Conservation (phyloP, 2,113 vertebrate species). For the Tringa solitaria region DNA sequence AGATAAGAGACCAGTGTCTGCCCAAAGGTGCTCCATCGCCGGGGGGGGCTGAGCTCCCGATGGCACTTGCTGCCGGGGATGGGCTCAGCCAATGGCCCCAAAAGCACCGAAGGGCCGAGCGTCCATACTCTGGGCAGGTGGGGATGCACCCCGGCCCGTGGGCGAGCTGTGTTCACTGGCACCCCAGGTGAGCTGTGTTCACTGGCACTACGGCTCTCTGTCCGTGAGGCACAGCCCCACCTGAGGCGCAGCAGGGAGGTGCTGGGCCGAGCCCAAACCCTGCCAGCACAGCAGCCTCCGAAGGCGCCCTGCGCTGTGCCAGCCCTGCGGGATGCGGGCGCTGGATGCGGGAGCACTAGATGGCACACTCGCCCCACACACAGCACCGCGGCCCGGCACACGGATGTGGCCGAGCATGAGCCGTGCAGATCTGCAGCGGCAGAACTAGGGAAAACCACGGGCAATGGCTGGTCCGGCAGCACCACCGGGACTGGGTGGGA, state of each 20-base stretch:
- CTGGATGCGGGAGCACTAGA: not conserved
- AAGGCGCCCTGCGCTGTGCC: not conserved
- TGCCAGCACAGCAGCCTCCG: not conserved
- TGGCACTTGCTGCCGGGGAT: fast-evolving
- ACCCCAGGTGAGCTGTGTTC: fast-evolving
- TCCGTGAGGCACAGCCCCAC: fast-evolving
- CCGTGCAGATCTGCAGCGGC: not conserved
- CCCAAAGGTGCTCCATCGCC: no score
- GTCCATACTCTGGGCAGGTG: fast-evolving
- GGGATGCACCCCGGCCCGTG: not conserved
- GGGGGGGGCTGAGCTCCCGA: not conserved
- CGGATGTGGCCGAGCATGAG: not conserved
- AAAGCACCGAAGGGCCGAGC: not conserved
- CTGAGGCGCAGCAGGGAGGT: not conserved
- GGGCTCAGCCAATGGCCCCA: no score
- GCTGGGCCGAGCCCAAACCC: not conserved
- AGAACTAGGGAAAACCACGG: fast-evolving
- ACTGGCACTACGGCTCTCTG: not conserved
- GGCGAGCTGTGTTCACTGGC: not conserved
- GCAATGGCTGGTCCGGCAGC: not conserved
- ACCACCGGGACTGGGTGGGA: not conserved
- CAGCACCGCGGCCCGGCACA: not conserved
- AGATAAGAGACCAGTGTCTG: fast-evolving
- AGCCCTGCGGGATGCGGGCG: not conserved
- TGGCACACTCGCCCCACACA: not conserved